Evolutionary conservation across 2,888 invertebrate species (phyloP).

Genomic region (Theretra japonica): DNA sequence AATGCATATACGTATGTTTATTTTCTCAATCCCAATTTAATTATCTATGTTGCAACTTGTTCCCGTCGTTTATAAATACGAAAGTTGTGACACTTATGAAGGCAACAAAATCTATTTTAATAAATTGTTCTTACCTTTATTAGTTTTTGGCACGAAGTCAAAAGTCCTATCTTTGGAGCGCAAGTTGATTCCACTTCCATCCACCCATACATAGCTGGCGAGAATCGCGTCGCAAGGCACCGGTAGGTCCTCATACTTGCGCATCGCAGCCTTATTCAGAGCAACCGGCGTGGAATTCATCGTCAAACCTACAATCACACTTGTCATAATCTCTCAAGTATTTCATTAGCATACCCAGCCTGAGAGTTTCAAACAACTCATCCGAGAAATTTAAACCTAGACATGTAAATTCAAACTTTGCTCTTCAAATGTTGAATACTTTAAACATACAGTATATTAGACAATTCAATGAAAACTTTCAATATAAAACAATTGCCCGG

Average conservation of each 20-base stretch:
- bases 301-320: conserved; percentile 39
- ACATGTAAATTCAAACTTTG: neutral
- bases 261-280: conserved; percentile 79
- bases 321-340: conserved; percentile 11
- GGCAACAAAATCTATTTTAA: too few relatives aligned
- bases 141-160: conserved; percentile 85
- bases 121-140: conserved; percentile 73
- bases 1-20: too few relatives aligned
- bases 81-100: too few relatives aligned
- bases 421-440: neutral
- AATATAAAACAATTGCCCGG: too few relatives aligned
- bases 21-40: too few relatives aligned
- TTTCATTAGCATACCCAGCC: neutral
- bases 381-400: neutral
- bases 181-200: conserved; percentile 88
- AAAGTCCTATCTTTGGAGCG: conserved; percentile 89
- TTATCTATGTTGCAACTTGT: too few relatives aligned
- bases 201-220: conserved; percentile 90
- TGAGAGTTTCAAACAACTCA: neutral
- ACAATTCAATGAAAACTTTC: too few relatives aligned
- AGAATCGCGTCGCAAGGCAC: conserved; percentile 85
- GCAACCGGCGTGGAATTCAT: conserved; percentile 72
- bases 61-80: too few relatives aligned
- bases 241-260: conserved; percentile 85
- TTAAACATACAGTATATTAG: too few relatives aligned